Conservation (phyloP, 2,888 invertebrate genomes). For the Orthonevra nobilis region DNA sequence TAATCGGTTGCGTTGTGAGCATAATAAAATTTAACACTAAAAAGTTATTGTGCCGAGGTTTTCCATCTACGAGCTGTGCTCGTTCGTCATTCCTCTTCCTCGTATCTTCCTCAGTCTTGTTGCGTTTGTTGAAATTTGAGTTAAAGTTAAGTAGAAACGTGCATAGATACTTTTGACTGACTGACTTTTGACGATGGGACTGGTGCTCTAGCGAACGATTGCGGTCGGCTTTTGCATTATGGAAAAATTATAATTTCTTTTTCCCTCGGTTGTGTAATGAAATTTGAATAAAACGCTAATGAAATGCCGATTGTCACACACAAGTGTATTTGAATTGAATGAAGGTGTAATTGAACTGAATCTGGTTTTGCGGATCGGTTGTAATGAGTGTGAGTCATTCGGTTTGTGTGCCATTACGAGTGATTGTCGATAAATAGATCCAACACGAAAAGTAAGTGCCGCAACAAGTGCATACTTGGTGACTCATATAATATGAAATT, state of each 20-base stretch:
- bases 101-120: neutral
- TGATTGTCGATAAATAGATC: constrained; percentile 5
- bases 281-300: constrained; percentile 39
- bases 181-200: too few relatives aligned
- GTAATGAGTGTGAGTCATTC: constrained; percentile 53
- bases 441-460: neutral
- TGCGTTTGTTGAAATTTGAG: constrained; percentile 3
- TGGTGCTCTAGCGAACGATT: too few relatives aligned
- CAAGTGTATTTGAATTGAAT: constrained; percentile 21
- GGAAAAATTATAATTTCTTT: neutral
- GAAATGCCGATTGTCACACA: constrained; percentile 26
- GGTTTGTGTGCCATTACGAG: constrained; percentile 39
- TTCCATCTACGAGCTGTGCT: too few relatives aligned
- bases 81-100: neutral
- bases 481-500: too few relatives aligned
- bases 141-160: neutral
- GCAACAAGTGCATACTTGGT: constrained; percentile 13
- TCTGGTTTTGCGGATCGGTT: constrained; percentile 28
- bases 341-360: constrained; percentile 19
- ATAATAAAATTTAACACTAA: constrained; percentile 35
- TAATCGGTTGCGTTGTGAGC: constrained; percentile 35
- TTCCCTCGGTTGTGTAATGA: constrained; percentile 21
- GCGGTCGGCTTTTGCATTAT: constrained; percentile 12
- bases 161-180: constrained; percentile 15
- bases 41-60: constrained; percentile 15